Evolutionary conservation across 2,888 invertebrate genomes (phyloP).

Genomic region (Ferrisia virgata): DNA sequence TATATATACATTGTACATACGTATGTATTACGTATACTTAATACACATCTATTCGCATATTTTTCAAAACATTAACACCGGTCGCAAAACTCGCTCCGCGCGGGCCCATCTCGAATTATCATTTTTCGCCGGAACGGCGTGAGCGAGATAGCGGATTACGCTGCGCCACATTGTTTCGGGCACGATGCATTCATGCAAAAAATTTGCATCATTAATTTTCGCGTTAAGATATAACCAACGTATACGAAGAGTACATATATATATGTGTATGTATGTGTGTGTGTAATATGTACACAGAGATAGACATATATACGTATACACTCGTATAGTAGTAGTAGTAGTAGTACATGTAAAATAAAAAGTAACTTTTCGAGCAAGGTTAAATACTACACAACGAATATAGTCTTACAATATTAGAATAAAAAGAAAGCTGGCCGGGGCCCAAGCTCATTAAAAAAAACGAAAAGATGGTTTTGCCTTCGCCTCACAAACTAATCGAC

Average conservation of each 20-base stretch:
- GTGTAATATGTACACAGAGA: not conserved
- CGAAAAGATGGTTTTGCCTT: conserved; percentile 38
- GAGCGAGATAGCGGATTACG: not conserved
- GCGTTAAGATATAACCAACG: not conserved
- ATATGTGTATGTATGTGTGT: too few species aligned
- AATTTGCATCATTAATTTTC: conserved; percentile 23
- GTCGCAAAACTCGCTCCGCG: not conserved
- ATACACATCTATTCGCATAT: too few species aligned
- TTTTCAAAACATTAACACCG: not conserved
- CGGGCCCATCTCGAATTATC: not conserved
- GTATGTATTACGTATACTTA: too few species aligned
- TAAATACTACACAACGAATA: conserved; percentile 36
- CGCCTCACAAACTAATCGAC: conserved; percentile 40
- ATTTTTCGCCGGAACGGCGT: not conserved
- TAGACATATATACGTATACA: not conserved
- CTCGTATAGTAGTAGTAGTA: too few species aligned
- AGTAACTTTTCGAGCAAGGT: conserved; percentile 37
- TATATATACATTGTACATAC: too few species aligned
- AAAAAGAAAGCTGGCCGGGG: conserved; percentile 29
- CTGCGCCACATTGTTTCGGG: not conserved
- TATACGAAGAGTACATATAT: not conserved
- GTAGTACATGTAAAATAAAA: conserved; percentile 18
- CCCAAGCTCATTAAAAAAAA: conserved; percentile 41
- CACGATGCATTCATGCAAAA: not conserved
- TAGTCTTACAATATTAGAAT: conserved; percentile 38